Base-by-base conservation (phyloP, 2,888 invertebrate genomes). In the Andrena camellia region DNA sequence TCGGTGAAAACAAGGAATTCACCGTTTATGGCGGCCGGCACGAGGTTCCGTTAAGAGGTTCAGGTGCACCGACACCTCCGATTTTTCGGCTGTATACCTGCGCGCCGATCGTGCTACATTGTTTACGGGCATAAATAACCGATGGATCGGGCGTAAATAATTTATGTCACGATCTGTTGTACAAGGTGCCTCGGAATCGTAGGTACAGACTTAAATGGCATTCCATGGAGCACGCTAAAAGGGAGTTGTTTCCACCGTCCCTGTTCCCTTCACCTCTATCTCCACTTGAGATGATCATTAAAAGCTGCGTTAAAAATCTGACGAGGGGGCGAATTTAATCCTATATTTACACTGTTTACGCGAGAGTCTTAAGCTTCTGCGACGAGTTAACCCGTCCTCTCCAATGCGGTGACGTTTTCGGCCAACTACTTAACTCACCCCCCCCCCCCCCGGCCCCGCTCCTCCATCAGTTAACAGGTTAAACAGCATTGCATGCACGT, bases 1-100 rank as follows among this genome's bases (percentile, higher is more conserved):
- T 29, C 70, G 29, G 31, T 50, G 71, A 59, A 77, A 79, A 75
- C 29, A 68, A 59, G 48, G 54, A n/a, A 52, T 57, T 57, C 66
- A 2, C 48, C 31, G 63, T 74, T 81, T 75, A 71, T 48, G 68
- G 63, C n/a, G 52, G n/a, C 6, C 31, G 35, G 23, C 50, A 42
- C 59, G 52, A n/a, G n/a, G 66, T 59, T 35, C 10, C 17, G 10
- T 23, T 23, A 26, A 33, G 33, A 17, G 48, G 3, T 5, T 59
- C 63, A 73, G 59, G 59, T 64, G 68, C 6, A 17, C 7, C 70
- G 54, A 20, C 23, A 59, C 35, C 33, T 26, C 7, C 0, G 67
- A 54, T 63, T 68, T 35, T 67, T 60, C 35, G 17, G 33, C 29
- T 4, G 23, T 8, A 23, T 78, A 66, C 64, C 72, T 77, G 72